Percentiles rank a stretch among this genome's conserved stretches.
Conservation (phyloP, 2,113 vertebrate species). For the Varanus komodoensis region DNA sequence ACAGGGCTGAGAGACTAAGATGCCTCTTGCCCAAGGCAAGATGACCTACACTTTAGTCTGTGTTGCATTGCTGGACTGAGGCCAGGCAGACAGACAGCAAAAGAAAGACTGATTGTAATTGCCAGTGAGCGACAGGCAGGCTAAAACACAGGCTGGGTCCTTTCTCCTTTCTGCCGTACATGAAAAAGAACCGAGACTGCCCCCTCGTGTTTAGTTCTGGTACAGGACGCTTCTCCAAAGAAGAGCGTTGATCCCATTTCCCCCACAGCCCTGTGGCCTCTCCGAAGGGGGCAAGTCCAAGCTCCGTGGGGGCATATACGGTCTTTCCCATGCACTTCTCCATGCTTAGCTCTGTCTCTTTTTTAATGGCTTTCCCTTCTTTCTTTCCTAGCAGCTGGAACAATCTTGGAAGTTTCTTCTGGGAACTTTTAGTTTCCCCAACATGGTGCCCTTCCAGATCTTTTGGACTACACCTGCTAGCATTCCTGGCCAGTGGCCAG, state of each 20-base stretch:
- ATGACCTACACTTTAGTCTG: background rate
- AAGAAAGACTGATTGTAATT: background rate
- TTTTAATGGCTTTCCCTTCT: background rate
- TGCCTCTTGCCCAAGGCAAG: background rate
- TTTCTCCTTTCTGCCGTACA: background rate
- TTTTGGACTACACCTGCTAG: too few relatives aligned
- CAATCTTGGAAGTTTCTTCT: background rate
- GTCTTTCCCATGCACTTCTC: background rate
- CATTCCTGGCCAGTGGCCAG: too few relatives aligned
- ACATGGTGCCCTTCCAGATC: too few relatives aligned
- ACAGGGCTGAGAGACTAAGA: background rate
- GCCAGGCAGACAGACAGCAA: background rate
- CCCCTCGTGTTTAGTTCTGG: background rate
- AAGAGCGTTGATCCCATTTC: background rate
- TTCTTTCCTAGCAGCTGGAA: slow-evolving; percentile 9
- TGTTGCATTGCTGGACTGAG: background rate
- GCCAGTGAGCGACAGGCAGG: background rate
- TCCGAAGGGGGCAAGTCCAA: background rate
- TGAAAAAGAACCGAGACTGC: background rate
- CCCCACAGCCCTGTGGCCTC: too few relatives aligned
- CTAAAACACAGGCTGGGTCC: background rate
- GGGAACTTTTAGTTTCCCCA: slow-evolving; percentile 35
- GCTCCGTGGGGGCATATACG: background rate
- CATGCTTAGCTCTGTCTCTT: background rate
- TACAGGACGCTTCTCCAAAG: background rate